Base-by-base conservation (phyloP, 2,113 vertebrate genomes). In the Leptobrachium leishanense region DNA sequence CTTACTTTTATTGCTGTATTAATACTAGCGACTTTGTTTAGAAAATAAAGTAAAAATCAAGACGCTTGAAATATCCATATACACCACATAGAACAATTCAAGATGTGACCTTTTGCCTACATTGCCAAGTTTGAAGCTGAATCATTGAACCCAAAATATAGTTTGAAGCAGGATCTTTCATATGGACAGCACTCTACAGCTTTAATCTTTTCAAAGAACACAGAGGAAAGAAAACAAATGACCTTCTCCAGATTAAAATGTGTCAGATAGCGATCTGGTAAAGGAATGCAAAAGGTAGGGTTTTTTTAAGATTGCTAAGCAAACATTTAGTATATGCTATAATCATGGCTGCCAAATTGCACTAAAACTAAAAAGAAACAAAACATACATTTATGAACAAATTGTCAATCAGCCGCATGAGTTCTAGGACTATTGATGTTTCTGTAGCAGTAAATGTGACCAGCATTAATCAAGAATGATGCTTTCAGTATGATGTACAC, bases 121-220 rank as follows among this genome's bases (percentile, higher is more conserved):
- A 75, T 80, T 57, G 74, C 85, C 82, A 83, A 83, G 69, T 83
- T 88, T 86, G 85, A 88, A 55, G 11, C 81, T 84, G 81, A 88
- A 82, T 86, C 86, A 86, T 83, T 85, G 84, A 89, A 82, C 76
- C 81, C 77, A 75, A 82, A 73, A 82, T 72, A 9, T 79, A 83
- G 76, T 83, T 83, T 85, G 84, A 89, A 86, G 83, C 72, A 77
- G 83, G 86, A 84, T 31, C 83, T 87, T 88, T 88, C 77, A 81
- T 81, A 81, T 0, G 0, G 70, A 86, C 79, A 80, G 82, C 82
- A 82, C 82, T 84, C 64, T 69, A 79, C 74, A 85, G 80, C 89
- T 91, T 90, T 92, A 92, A 91, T 92, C 90, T 91, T 90, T 89
- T 88, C 83, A 85, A 86, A 84, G 83, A 66, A 88, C 70, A 82